Conservation (phyloP, 2,888 invertebrate species). For the Agapetus fuscipes region DNA sequence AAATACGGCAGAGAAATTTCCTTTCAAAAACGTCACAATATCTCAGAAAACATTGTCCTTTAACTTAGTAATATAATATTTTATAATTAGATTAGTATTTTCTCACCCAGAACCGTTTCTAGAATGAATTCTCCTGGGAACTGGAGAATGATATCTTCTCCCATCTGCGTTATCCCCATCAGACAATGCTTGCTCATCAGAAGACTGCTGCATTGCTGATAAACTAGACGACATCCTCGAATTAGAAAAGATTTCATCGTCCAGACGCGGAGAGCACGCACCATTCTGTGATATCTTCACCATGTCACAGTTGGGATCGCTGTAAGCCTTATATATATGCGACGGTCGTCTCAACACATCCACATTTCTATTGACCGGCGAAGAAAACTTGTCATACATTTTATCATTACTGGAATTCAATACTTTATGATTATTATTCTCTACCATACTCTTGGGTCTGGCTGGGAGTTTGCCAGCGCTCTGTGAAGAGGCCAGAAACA, state of each 20-base stretch:
- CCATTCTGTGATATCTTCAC: not conserved
- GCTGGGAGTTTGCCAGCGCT: constrained; percentile 4
- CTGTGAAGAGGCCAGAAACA: constrained; percentile 8
- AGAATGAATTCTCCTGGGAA: too few species aligned
- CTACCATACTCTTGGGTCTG: constrained; percentile 17
- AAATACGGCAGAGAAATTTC: too few species aligned
- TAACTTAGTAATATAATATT: too few species aligned
- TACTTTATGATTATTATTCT: constrained; percentile 3
- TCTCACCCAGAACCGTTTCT: too few species aligned
- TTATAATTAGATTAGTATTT: too few species aligned
- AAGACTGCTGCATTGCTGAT: constrained; percentile 16
- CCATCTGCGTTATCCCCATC: not conserved
- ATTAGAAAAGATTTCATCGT: not conserved
- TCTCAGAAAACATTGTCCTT: too few species aligned
- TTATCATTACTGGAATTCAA: constrained; percentile 5
- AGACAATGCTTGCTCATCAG: constrained; percentile 6
- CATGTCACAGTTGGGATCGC: constrained; percentile 18
- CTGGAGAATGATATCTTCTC: too few species aligned
- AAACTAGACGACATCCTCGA: constrained; percentile 17
- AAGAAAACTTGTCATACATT: constrained; percentile 6
- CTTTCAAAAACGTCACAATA: too few species aligned
- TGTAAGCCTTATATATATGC: constrained; percentile 15
- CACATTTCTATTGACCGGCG: constrained; percentile 12
- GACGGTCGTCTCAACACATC: constrained; percentile 12
- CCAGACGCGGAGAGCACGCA: not conserved